Evolutionary conservation across 2,113 vertebrate species (phyloP), one percentile per base, ranked within the genome.

Genomic region (Progne subis): DNA sequence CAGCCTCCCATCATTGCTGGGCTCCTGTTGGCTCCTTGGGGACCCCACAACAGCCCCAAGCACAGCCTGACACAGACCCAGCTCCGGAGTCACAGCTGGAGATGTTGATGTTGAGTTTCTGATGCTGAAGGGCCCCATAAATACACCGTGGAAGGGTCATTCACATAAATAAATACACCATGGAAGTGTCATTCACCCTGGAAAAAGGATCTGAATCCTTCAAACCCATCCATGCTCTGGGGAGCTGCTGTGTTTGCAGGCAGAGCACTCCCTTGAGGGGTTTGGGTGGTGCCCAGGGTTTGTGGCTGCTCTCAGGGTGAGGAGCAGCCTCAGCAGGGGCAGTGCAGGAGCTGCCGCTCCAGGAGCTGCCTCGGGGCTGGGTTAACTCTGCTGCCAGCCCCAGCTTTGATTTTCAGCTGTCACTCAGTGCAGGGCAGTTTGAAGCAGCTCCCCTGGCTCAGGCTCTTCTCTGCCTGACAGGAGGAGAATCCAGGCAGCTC

Each of bases 301-400:
- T 44, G 1, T 26, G 76, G 49, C 19, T 0, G 0, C 47, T 44
- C 6, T 1, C 3, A 0, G 1, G 5, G 57, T 28, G 46, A 44
- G 70, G 11, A 19, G 52, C 57, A 67, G 67, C 53, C 49, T 29
- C 59, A 26, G 3, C 74, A 8, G 20, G 31, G 15, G 19, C 21
- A 2, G 80, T 29, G 75, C 37, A 4, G 61, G 71, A 52, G 3
- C 39, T 84, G 46, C 52, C 60, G 80, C 88, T 59, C 12, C 1
- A 6, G 12, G 8, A 25, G 12, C 41, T 70, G 50, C 24, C 56
- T 34, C 20, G 0, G 31, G 37, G 39, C 24, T 12, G 3, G 32
- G 29, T 19, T 76, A 14, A 6, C 55, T 14, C 21, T n/a, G 68
- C 53, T 52, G 55, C 64, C 78, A n/a, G 64, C 34, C 55, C 1